phyloP scores from a whole-genome alignment of 2,113 vertebrate species.

The Colossoma macropomum region DNA sequence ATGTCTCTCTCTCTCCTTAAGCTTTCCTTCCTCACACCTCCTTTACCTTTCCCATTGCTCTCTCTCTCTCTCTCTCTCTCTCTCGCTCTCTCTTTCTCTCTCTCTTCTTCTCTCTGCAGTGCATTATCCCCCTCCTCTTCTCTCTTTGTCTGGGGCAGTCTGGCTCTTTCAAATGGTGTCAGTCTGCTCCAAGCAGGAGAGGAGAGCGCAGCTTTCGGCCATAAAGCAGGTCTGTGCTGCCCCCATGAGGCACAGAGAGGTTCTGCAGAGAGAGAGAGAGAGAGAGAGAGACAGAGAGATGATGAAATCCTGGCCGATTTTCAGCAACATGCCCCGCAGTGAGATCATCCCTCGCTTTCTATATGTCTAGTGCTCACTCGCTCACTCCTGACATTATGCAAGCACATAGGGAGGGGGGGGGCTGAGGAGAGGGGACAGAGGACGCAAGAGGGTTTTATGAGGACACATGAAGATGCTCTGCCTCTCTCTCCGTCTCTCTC shows the following conservation, averaged over 20 bases:
- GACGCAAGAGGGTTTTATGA: conserved; percentile 39
- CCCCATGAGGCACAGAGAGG: conserved; percentile 56
- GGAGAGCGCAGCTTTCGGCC: background rate
- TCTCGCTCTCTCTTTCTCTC: conserved; percentile 38
- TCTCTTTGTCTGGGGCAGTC: conserved; percentile 37
- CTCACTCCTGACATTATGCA: conserved; percentile 49
- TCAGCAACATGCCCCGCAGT: conserved; percentile 58
- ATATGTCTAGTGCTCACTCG: conserved; percentile 24
- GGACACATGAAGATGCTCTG: conserved; percentile 43
- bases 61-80: no score
- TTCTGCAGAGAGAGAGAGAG: background rate
- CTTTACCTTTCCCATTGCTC: no score
- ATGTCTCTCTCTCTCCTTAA: conserved; percentile 11
- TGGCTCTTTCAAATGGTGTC: conserved; percentile 67
- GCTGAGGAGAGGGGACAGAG: background rate
- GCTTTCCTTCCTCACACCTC: background rate
- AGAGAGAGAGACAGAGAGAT: conserved; percentile 31
- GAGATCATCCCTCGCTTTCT: conserved; percentile 57
- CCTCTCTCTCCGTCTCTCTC: background rate
- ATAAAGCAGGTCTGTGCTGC: conserved; percentile 49
- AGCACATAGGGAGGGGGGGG: background rate
- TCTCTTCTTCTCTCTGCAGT: conserved; percentile 30
- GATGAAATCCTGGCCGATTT: conserved; percentile 65
- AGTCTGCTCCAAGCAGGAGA: conserved; percentile 54
- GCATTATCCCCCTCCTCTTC: background rate